Conservation (phyloP, 2,113 vertebrate species). For the Vidua chalybeata region DNA sequence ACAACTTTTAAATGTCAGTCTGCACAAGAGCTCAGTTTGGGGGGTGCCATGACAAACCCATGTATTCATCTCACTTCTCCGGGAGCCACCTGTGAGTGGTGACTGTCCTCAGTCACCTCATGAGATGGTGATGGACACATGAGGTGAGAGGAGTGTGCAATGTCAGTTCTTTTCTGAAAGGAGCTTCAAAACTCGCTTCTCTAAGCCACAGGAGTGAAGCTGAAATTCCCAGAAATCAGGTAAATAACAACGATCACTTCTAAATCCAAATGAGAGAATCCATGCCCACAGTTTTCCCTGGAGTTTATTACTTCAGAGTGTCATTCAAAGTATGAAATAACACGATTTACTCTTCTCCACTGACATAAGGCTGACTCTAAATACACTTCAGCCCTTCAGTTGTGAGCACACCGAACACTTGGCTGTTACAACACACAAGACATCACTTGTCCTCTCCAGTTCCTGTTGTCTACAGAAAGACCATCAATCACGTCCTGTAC, state of each 20-base stretch:
- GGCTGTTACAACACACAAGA: not conserved
- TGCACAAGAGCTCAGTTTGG: not conserved
- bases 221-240: not conserved
- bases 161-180: not conserved
- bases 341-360: not conserved
- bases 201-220: not conserved
- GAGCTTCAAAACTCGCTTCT: not conserved
- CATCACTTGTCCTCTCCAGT: not conserved
- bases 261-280: not conserved
- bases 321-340: not conserved
- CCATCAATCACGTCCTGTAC: not conserved
- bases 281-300: not conserved
- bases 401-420: not conserved
- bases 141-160: not conserved
- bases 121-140: not conserved
- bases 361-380: not conserved
- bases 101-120: not conserved
- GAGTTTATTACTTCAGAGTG: not conserved
- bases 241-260: not conserved
- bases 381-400: not conserved
- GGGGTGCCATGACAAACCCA: not conserved
- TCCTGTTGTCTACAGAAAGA: constrained; percentile 9
- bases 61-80: not conserved
- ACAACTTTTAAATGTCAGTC: not conserved
- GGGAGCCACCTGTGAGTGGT: not conserved